A percentile compares a stretch with the other conserved stretches of the same genome.
phyloP scores from a whole-genome alignment of 2,113 vertebrate species.

The Motacilla tschutschensis region DNA sequence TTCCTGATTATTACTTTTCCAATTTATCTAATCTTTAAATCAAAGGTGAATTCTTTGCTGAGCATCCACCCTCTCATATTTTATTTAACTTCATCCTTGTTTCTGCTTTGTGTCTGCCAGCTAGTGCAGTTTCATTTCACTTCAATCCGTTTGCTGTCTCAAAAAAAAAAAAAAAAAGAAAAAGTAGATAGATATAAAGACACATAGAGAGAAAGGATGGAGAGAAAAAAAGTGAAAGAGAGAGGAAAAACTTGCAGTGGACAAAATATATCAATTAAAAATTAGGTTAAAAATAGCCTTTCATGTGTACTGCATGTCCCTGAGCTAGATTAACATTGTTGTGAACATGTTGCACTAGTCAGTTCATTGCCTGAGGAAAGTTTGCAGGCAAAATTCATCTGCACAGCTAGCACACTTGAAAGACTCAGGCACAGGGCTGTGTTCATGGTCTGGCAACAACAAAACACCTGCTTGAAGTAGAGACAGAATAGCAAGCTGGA shows the following conservation, averaged over 20 bases:
- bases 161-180: not conserved
- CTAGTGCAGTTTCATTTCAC: slow-evolving; percentile 28
- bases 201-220: not conserved
- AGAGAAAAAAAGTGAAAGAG: not conserved
- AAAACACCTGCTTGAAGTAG: slow-evolving; percentile 66
- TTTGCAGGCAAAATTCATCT: slow-evolving; percentile 83
- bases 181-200: not conserved
- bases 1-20: slow-evolving; percentile 67
- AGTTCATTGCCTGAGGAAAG: slow-evolving; percentile 82
- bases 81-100: slow-evolving; percentile 29
- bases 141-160: not conserved
- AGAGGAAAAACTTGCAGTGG: not conserved
- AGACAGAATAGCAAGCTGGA: slow-evolving; percentile 63
- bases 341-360: slow-evolving; percentile 80
- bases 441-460: slow-evolving; percentile 54
- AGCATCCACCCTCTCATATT: not conserved
- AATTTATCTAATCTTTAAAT: slow-evolving; percentile 64
- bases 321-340: slow-evolving; percentile 82
- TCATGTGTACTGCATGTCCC: slow-evolving; percentile 80
- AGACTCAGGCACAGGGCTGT: slow-evolving; percentile 43
- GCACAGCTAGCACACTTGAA: slow-evolving; percentile 75
- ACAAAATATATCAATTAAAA: slow-evolving; percentile 66
- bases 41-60: slow-evolving; percentile 27
- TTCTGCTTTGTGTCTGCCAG: slow-evolving; percentile 19
- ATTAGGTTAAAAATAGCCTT: slow-evolving; percentile 70